These are phyloP conservation scores for Carabus problematicus DNA, from an alignment of 2,888 invertebrate genomes.

Conservation along the genomic window DNA sequence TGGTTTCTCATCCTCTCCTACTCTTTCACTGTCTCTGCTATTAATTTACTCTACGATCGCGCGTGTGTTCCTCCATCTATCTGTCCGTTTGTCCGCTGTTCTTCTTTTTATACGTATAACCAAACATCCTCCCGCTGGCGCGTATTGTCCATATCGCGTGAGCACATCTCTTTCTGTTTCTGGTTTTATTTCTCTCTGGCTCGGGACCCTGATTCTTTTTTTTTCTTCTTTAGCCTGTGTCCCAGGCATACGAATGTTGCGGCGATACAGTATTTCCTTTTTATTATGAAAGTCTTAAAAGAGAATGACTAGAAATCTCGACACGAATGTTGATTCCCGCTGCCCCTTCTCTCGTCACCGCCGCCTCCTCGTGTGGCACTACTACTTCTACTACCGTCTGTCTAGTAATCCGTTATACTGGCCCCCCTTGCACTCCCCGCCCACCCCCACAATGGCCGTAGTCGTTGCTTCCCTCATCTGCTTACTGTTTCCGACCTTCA, in stretches of 20 bases:
- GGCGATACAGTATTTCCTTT: conserved; percentile 43
- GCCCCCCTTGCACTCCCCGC: neutral
- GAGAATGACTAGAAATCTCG: conserved; percentile 45
- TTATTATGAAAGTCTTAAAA: conserved; percentile 48
- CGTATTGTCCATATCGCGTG: conserved; percentile 37
- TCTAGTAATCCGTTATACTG: neutral
- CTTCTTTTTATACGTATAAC: too few species aligned
- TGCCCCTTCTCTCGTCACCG: conserved; percentile 21
- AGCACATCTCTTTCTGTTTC: conserved; percentile 16
- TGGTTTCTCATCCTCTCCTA: conserved; percentile 8
- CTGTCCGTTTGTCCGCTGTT: neutral
- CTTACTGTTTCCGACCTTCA: conserved; percentile 15
- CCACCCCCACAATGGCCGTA: neutral
- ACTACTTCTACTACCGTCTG: neutral
- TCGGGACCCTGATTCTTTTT: conserved; percentile 39
- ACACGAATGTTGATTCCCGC: conserved; percentile 41
- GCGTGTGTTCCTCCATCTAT: conserved; percentile 20
- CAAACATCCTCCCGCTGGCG: too few species aligned
- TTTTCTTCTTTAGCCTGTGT: neutral
- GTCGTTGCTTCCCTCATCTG: conserved; percentile 8
- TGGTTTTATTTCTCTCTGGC: conserved; percentile 38
- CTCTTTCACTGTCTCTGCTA: conserved; percentile 11
- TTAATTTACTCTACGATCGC: conserved; percentile 39
- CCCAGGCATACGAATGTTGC: conserved; percentile 28
- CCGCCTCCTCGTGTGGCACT: conserved; percentile 5